These are phyloP conservation scores for Myopa tessellatipennis DNA, from an alignment of 2,888 invertebrate genomes.

Conservation along the genomic window DNA sequence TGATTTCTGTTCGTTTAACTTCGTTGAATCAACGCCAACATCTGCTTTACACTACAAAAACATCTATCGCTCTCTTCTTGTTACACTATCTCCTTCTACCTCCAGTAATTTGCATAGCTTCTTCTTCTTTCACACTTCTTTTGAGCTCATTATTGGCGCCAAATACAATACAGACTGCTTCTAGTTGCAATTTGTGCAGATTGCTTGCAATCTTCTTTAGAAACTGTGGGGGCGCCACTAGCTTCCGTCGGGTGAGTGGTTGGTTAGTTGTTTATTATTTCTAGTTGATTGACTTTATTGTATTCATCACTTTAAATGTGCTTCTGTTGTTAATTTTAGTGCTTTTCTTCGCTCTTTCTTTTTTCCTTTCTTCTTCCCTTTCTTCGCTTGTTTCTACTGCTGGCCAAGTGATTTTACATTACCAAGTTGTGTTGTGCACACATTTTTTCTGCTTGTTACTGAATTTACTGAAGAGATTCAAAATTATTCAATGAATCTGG, in stretches of 20 bases:
- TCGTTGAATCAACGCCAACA: background rate
- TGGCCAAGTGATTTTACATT: background rate
- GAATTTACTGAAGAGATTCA: too few relatives aligned
- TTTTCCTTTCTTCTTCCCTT: background rate
- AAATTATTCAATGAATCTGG: too few relatives aligned
- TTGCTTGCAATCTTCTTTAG: background rate
- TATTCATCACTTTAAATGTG: background rate
- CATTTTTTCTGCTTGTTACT: too few relatives aligned
- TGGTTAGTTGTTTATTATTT: constrained; percentile 2
- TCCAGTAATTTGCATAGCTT: background rate
- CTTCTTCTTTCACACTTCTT: background rate
- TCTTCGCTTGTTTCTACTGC: background rate
- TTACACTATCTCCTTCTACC: background rate
- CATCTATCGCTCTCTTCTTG: background rate
- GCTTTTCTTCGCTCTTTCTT: background rate
- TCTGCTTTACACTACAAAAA: background rate
- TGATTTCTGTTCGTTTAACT: background rate
- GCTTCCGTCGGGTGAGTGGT: background rate
- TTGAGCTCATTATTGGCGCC: constrained; percentile 9
- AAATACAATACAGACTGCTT: background rate
- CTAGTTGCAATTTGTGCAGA: background rate
- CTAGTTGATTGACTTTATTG: constrained; percentile 14
- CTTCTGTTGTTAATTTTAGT: background rate
- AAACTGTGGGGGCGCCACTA: background rate
- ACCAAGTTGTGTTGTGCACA: background rate